A percentile compares a stretch with the other conserved stretches of the same genome.
Conservation (phyloP, 2,888 invertebrate genomes). For the Empis stercorea region DNA sequence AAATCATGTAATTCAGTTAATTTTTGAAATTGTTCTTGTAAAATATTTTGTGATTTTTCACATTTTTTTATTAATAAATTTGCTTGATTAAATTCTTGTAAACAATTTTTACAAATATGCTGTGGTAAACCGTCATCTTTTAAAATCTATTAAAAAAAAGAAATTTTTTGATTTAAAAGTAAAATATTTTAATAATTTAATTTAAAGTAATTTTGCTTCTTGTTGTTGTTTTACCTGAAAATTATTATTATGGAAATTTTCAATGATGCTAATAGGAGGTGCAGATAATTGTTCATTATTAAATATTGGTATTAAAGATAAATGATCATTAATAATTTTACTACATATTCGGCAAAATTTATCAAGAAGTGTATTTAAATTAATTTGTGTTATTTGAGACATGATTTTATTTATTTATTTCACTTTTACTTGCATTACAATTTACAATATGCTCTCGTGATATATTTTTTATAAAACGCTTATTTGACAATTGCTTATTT, state of each 20-base stretch:
- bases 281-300: neutral
- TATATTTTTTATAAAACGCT: too few relatives aligned
- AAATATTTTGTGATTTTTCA: neutral
- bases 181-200: neutral
- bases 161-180: neutral
- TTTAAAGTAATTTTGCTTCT: too few relatives aligned
- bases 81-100: neutral
- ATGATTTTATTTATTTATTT: neutral
- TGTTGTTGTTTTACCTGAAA: neutral
- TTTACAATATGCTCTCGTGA: too few relatives aligned
- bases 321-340: neutral
- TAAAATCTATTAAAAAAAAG: neutral
- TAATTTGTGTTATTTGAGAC: neutral
- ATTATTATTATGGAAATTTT: neutral
- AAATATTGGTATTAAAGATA: neutral
- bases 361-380: neutral
- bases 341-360: neutral
- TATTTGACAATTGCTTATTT: too few relatives aligned
- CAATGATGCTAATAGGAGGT: neutral
- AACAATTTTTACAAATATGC: constrained; percentile 2
- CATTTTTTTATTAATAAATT: neutral
- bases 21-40: neutral
- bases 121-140: neutral
- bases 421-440: too few relatives aligned
- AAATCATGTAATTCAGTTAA: neutral